Percentiles rank a stretch among this genome's conserved stretches.
Conservation (phyloP, 2,113 vertebrate species). For the Chlorocebus sabaeus region DNA sequence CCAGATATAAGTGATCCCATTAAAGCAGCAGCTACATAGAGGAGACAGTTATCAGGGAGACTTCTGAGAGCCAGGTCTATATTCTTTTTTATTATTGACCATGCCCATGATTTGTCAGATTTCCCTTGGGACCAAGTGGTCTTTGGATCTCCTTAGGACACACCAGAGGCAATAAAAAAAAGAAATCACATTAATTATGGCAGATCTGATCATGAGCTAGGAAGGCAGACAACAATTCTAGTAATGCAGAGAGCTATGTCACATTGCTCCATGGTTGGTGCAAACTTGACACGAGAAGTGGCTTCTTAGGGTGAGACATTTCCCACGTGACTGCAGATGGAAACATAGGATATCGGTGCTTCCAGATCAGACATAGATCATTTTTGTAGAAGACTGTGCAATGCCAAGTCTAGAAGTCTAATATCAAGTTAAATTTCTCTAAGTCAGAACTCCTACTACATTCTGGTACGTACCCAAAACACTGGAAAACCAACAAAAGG, state of each 20-base stretch:
- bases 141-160: neutral
- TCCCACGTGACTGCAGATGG: neutral
- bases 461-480: constrained; percentile 21
- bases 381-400: neutral
- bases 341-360: neutral
- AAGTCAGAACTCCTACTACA: neutral
- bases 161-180: neutral
- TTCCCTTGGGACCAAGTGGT: neutral
- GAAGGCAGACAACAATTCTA: neutral
- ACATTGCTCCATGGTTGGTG: neutral
- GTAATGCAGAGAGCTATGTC: neutral
- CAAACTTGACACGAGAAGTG: neutral
- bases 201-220: neutral
- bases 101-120: neutral
- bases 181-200: neutral
- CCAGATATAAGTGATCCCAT: neutral
- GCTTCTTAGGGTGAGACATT: neutral
- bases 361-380: neutral
- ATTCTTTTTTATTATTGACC: neutral
- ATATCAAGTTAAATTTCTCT: constrained; percentile 15
- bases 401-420: neutral
- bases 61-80: neutral
- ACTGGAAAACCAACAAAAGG: constrained; percentile 63
- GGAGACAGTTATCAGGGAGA: neutral
- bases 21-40: neutral